Evolutionary conservation across 2,797 vertebrate genomes (phyloP), one percentile per base, ranked within the genome.

Genomic region (Macrochelys suwanniensis): DNA sequence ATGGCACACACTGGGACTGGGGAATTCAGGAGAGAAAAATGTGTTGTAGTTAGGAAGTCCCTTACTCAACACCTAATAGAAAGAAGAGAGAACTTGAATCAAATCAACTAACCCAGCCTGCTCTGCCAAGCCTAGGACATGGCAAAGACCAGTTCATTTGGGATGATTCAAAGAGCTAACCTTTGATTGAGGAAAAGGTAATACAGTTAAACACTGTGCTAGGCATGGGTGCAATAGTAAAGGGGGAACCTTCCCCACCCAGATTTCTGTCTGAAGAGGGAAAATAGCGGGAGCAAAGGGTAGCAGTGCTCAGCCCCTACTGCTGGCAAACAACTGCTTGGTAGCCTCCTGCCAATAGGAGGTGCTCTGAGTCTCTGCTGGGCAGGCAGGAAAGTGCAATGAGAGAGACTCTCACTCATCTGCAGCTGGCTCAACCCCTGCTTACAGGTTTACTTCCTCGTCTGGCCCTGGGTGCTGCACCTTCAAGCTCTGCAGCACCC

Each of bases 311-410:
- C 59, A 31, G 28, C 19, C 21, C n/a, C n/a, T 25, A 42, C 1
- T 71, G 11, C 21, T 71, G 37, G 68, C n/a, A 71, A 71, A 87
- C 37, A 37, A 68, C 82, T 85, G 82, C 82, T 25, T 59, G 93
- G 45, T 25, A 42, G 47, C 2, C 16, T 85, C 4, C 84, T 85
- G 65, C 19, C 54, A 17, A 21, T 42, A 2, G n/a, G 4, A 80
- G 82, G 59, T 23, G 21, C 1, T 9, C 56, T 47, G 31, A 80
- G 2, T 3, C 6, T n/a, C 9, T 59, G 7, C 28, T 81, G 0
- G 3, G 26, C 1, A 79, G 56, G 23, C 74, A 84, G 53, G 42
- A 68, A 68, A 19, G 12, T 10, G 8, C 5, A 33, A 3, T 11
- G 11, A 49, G 33, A 65, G 59, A 68, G 33, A 37, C 61, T 61